Evolutionary conservation across 2,888 invertebrate species (phyloP), one percentile per base, ranked within the genome.

Genomic region (Cylloceria caligata): DNA sequence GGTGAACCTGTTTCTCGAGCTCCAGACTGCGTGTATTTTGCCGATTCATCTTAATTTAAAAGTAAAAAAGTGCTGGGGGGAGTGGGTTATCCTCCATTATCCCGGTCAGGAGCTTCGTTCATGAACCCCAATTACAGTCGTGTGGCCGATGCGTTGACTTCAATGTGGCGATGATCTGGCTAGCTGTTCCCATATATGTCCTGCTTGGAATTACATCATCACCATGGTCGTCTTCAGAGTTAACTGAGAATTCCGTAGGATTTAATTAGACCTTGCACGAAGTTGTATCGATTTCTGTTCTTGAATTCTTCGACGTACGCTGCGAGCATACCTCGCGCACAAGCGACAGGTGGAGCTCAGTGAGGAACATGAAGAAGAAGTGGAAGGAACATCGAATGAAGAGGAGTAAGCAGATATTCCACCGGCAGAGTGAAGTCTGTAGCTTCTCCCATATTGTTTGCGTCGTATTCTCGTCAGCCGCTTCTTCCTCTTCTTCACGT

Each of bases 241-340:
- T 84, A n/a, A 84, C 84, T 42, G 81, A 83, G 85, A 88, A 86
- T 83, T 65, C 69, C 81, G 76, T 80, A 78, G 83, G 75, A 84
- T 88, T 88, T 88, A 88, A 88, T 87, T 87, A 86, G 84, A 86
- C 81, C 73, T 82, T 80, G 83, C 72, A 30, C 84, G 86, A 85
- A 84, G 81, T 86, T 84, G 83, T 86, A 86, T 86, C 86, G 84
- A 85, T 87, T 86, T 86, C 83, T 84, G 81, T 83, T 80, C 81
- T 80, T 67, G 65, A 77, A 86, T 85, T 86, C 86, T 81, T 72
- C 65, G 67, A 55, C 74, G 69, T 24, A 24, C 49, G 60, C 34
- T 36, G 45, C 45, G 74, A 60, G 34, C 60, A 34, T 60, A 60
- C 16, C 36, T 42, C 45, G 47, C 36, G 49, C 55, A 19, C 34